A percentile compares a stretch with the other conserved stretches of the same genome.
Conservation (phyloP, 1,140 invertebrate species). For the Bombus sibiricus region DNA sequence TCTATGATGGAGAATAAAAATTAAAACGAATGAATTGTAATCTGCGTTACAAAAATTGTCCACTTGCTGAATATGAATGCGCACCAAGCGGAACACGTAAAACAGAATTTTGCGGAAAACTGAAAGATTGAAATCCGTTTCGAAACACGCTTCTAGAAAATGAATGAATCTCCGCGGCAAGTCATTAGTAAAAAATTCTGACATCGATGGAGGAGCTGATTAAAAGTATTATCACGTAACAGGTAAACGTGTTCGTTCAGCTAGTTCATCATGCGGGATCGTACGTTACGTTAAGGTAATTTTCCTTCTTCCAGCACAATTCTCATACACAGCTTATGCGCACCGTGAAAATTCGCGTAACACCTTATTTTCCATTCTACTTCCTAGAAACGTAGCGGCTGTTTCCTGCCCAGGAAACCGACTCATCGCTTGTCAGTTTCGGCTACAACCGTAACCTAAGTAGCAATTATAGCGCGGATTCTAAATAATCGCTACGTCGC, state of each 20-base stretch:
- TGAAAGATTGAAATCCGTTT: neutral
- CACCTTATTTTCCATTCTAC: constrained; percentile 5
- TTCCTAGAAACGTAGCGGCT: constrained; percentile 45
- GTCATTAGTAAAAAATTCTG: neutral
- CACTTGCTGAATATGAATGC: no score
- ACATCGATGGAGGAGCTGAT: neutral
- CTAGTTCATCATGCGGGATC: neutral
- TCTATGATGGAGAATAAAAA: no score
- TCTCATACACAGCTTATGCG: neutral
- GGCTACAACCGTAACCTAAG: neutral
- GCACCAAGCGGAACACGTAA: no score
- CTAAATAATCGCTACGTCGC: neutral
- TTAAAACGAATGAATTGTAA: no score
- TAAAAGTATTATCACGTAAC: constrained; percentile 45
- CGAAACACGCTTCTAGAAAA: neutral
- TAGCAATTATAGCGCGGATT: neutral
- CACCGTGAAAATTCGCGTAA: constrained; percentile 34
- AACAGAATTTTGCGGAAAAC: no score
- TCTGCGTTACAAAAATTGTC: no score
- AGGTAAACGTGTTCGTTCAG: constrained; percentile 13
- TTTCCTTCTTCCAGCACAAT: constrained; percentile 27
- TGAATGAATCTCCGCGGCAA: neutral
- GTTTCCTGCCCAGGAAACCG: neutral
- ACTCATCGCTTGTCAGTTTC: constrained; percentile 28
- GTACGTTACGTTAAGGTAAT: constrained; percentile 30